A percentile compares a stretch with the other conserved stretches of the same genome.
Conservation (phyloP, 2,888 invertebrate genomes). For the Napeogenes sylphis region DNA sequence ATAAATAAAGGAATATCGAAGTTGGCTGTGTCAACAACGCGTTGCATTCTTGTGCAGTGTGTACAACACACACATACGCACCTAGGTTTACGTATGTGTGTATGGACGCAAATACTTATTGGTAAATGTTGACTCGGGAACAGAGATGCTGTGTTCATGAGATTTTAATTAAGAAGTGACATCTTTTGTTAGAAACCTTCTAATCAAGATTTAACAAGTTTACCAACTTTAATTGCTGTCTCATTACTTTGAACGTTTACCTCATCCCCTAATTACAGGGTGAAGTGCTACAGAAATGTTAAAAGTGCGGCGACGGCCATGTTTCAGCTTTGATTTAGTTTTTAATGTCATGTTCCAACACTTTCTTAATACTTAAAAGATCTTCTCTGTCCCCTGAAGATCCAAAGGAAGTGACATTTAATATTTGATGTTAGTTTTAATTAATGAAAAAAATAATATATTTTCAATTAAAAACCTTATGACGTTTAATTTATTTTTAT, state of each 20-base stretch:
- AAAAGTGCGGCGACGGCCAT: not conserved
- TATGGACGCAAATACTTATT: slow-evolving; percentile 72
- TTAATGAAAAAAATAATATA: not conserved
- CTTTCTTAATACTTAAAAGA: not conserved
- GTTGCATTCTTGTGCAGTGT: slow-evolving; percentile 75
- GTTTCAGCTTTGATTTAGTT: slow-evolving; percentile 2
- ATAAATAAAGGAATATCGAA: slow-evolving; percentile 78
- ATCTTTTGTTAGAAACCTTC: slow-evolving; percentile 19
- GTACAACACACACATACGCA: slow-evolving; percentile 46
- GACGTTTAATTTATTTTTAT: no score
- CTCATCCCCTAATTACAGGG: not conserved
- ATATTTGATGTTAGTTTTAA: slow-evolving; percentile 1
- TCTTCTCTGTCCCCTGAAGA: no score
- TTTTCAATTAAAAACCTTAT: not conserved
- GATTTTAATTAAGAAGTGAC: slow-evolving; percentile 20
- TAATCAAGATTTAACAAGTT: slow-evolving; percentile 20
- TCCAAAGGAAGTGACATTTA: not conserved
- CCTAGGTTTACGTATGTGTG: slow-evolving; percentile 43
- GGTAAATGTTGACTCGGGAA: slow-evolving; percentile 72
- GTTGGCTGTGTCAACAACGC: slow-evolving; percentile 77
- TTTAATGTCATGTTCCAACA: not conserved
- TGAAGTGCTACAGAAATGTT: not conserved
- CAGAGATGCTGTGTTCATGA: slow-evolving; percentile 36
- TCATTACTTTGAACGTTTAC: slow-evolving; percentile 17
- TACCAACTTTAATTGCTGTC: slow-evolving; percentile 25